These are phyloP conservation scores for Mesocentrotus franciscanus DNA, from an alignment of 53 echinoderm and acorn worm species.

Conservation along the genomic window DNA sequence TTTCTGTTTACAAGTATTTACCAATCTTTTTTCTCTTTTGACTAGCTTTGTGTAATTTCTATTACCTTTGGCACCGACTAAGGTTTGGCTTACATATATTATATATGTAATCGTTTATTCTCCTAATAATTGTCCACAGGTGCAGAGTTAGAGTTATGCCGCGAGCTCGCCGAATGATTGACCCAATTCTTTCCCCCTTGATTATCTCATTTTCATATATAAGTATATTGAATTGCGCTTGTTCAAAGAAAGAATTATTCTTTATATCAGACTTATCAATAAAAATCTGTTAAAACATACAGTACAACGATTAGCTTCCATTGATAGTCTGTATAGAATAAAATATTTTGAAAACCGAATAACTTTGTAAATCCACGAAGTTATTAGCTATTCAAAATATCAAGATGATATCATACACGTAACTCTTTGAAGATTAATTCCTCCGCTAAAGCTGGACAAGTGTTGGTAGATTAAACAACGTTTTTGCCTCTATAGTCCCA, in stretches of 20 bases:
- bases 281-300: not conserved
- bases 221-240: slow-evolving; percentile 30
- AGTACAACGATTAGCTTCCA: not conserved
- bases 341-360: not conserved
- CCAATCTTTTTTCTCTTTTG: not conserved
- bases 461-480: not conserved
- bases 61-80: not conserved
- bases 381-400: not conserved
- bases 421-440: slow-evolving; percentile 33
- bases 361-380: not conserved
- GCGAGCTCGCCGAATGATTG: slow-evolving; percentile 8
- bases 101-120: not conserved
- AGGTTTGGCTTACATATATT: not conserved
- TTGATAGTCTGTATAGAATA: not conserved
- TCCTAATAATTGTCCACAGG: not conserved
- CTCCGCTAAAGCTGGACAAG: not conserved
- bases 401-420: slow-evolving; percentile 6
- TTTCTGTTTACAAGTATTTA: not conserved
- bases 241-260: not conserved
- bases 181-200: not conserved
- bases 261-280: not conserved
- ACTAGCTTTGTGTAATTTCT: not conserved
- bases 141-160: not conserved
- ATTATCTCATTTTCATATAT: not conserved
- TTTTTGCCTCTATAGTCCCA: not conserved